Base-by-base conservation (phyloP, 2,797 vertebrate genomes). In the Gambelia wislizenii region DNA sequence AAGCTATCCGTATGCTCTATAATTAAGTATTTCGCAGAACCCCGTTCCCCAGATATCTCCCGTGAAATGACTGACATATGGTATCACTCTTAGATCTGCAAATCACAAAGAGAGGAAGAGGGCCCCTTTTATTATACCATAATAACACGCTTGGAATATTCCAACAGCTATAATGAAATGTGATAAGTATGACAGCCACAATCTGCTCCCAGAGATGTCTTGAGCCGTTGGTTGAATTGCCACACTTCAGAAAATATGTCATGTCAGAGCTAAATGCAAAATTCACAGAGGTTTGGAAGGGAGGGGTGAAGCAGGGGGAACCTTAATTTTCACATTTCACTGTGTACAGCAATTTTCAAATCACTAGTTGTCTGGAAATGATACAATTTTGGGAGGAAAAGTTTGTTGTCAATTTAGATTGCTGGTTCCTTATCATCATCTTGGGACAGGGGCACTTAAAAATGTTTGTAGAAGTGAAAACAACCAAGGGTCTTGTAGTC, bases 131-230 rank as follows among this genome's bases (percentile, higher is more conserved):
- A 96, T 96, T 96, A 95, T 91, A 93, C 91, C 91, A 93, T 93
- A 96, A 95, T 94, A 95, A 94, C 95, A 94, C 0, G 79, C 92
- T 92, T 91, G 93, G 39, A 27, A 91, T 86, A 95, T 94, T 95
- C 96, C 95, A 95, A 95, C 83, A 91, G 93, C 92, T 96, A 83
- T 93, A 96, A 96, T 95, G 96, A 95, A 96, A 96, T 85, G 92
- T 93, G 93, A 94, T 88, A 89, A 91, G 93, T 92, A 92, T 92
- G 94, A 95, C 96, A 96, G 84, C 86, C 91, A 92, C 94, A 92
- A 92, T 95, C 93, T 94, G 89, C 93, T 95, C 86, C 94, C 92
- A 93, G 91, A 64, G 93, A 95, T 91, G 92, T 89, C 92, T 95
- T 56, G 1, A 96, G 92, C 92, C 93, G 86, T 59, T 80, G 75